Evolutionary conservation across 2,113 vertebrate species (phyloP).

Genomic region (Oncorhynchus keta): DNA sequence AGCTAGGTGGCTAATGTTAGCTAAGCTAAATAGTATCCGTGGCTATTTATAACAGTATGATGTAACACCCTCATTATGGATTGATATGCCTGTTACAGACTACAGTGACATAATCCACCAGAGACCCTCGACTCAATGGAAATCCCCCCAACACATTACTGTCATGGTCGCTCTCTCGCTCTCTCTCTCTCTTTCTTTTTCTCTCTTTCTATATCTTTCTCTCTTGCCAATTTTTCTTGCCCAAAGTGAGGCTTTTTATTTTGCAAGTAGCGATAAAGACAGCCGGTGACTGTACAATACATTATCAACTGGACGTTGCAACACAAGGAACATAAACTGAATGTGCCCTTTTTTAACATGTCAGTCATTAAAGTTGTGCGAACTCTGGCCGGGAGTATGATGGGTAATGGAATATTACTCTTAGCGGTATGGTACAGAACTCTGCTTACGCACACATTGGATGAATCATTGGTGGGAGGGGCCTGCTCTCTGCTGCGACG

Average conservation of each 20-base stretch:
- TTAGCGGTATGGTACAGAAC: conserved; percentile 23
- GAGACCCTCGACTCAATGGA: conserved; percentile 57
- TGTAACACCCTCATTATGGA: conserved; percentile 57
- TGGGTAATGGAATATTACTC: conserved; percentile 69
- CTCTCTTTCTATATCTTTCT: no score
- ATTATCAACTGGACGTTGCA: no score
- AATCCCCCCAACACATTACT: conserved; percentile 36
- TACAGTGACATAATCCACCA: conserved; percentile 61
- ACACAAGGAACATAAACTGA: no score
- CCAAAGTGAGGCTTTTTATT: no score
- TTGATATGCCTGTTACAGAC: conserved; percentile 46
- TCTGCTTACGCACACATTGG: conserved; percentile 60
- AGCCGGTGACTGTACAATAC: no score
- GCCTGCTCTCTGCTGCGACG: conserved; percentile 42
- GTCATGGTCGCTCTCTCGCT: neutral
- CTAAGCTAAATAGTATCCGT: conserved; percentile 52
- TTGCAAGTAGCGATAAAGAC: no score
- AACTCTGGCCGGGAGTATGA: conserved; percentile 32
- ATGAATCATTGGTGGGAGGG: conserved; percentile 64
- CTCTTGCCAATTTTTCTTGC: no score
- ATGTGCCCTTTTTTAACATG: conserved; percentile 8
- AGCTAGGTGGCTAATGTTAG: no score
- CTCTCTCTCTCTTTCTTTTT: no score
- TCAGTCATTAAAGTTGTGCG: conserved; percentile 24
- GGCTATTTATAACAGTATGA: conserved; percentile 36